These are phyloP conservation scores for Molossus alvarezi DNA, from an alignment of 2,797 vertebrate genomes.

Conservation along the genomic window DNA sequence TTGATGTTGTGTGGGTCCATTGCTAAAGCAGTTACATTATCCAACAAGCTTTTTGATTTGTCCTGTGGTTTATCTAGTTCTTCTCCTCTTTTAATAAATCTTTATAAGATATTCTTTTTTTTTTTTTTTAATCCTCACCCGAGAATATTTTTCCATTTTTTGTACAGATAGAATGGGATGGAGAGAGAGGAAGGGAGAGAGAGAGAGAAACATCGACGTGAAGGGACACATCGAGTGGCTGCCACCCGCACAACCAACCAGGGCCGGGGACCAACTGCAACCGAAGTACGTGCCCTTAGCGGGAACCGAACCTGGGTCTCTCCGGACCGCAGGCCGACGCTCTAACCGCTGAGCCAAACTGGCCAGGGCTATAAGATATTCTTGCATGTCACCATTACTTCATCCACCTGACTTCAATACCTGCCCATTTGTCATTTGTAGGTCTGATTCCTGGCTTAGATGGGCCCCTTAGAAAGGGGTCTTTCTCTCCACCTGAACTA, in stretches of 20 bases:
- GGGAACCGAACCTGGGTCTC: no score
- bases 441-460: slow-evolving; percentile 49
- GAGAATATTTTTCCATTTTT: no score
- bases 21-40: slow-evolving; percentile 16
- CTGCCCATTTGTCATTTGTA: slow-evolving; percentile 57
- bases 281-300: no score
- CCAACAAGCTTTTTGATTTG: slow-evolving; percentile 58
- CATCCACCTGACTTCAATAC: slow-evolving; percentile 36
- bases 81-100: slow-evolving; percentile 48
- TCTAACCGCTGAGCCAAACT: no score
- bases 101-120: slow-evolving; percentile 42
- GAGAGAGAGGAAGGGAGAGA: no score
- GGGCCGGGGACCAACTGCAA: no score
- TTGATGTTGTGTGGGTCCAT: neutral
- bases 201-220: no score
- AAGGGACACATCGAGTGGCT: no score
- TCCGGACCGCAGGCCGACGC: no score
- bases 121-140: no score
- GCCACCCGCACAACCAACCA: no score
- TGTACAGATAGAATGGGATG: no score
- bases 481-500: slow-evolving; percentile 31
- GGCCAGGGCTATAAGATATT: neutral
- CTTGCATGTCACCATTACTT: slow-evolving; percentile 38
- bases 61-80: slow-evolving; percentile 13
- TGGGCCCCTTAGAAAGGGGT: neutral